Evolutionary conservation across 1,140 invertebrate genomes (phyloP).

Genomic region (Bilobella aurantiaca): DNA sequence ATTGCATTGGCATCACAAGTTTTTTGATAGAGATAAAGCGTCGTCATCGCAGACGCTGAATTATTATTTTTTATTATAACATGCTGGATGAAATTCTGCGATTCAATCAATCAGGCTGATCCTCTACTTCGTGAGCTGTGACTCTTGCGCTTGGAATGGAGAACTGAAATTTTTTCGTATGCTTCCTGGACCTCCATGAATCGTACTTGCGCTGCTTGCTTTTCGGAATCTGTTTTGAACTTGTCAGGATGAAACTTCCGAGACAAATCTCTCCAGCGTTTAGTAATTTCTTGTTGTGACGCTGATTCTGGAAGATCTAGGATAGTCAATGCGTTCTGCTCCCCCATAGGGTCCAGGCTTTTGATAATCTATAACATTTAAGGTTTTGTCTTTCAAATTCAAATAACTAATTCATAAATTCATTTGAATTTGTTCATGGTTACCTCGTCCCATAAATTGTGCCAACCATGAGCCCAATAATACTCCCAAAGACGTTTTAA

Average conservation of each 20-base stretch:
- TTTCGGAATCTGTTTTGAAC: slow-evolving; percentile 55
- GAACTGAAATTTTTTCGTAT: slow-evolving; percentile 76
- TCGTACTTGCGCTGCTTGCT: slow-evolving; percentile 61
- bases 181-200: slow-evolving; percentile 91
- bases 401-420: background rate
- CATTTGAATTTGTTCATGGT: slow-evolving; percentile 69
- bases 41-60: background rate
- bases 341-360: slow-evolving; percentile 66
- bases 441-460: slow-evolving; percentile 69
- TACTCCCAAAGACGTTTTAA: slow-evolving; percentile 63
- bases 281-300: slow-evolving; percentile 72
- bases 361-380: slow-evolving; percentile 18
- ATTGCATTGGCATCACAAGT: background rate
- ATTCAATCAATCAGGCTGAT: background rate
- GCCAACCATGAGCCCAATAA: slow-evolving; percentile 66
- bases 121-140: slow-evolving; percentile 1
- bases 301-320: slow-evolving; percentile 62
- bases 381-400: background rate
- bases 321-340: slow-evolving; percentile 72
- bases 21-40: background rate
- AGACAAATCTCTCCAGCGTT: slow-evolving; percentile 66
- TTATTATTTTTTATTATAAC: background rate
- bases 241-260: slow-evolving; percentile 89
- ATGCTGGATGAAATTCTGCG: background rate
- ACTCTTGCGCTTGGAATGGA: slow-evolving; percentile 55